These are phyloP conservation scores for Ellobium chinense DNA, from an alignment of 2,888 invertebrate species.

Conservation along the genomic window DNA sequence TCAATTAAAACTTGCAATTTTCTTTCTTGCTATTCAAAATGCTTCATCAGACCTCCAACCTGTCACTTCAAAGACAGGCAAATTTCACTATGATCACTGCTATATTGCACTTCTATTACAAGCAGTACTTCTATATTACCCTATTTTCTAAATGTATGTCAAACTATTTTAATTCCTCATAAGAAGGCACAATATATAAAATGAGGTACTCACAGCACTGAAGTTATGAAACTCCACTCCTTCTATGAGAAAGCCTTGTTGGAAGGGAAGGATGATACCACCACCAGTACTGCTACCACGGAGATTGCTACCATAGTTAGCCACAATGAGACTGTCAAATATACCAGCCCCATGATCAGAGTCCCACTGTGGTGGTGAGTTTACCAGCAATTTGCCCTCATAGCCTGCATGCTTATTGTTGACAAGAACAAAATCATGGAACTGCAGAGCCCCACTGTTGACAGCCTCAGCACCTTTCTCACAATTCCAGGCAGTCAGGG, in stretches of 20 bases:
- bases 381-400: constrained; percentile 64
- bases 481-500: constrained; percentile 71
- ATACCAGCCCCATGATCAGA: constrained; percentile 59
- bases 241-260: constrained; percentile 58
- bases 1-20: too few species aligned
- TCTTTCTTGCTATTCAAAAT: too few species aligned
- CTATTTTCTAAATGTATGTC: too few species aligned
- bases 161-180: too few species aligned
- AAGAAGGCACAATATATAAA: too few species aligned
- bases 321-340: constrained; percentile 61
- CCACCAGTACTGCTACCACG: constrained; percentile 46
- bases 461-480: constrained; percentile 76
- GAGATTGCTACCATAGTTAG: constrained; percentile 48
- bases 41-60: too few species aligned
- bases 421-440: constrained; percentile 63
- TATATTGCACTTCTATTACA: too few species aligned
- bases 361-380: constrained; percentile 43
- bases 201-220: too few species aligned
- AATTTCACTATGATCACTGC: too few species aligned
- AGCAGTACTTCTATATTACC: too few species aligned
- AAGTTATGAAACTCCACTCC: too few species aligned
- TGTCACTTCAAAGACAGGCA: too few species aligned
- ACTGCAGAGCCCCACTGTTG: constrained; percentile 68
- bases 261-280: constrained; percentile 68
- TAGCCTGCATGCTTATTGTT: constrained; percentile 72